These are phyloP conservation scores for Bucco capensis DNA, from an alignment of 2,113 vertebrate genomes.

Conservation along the genomic window DNA sequence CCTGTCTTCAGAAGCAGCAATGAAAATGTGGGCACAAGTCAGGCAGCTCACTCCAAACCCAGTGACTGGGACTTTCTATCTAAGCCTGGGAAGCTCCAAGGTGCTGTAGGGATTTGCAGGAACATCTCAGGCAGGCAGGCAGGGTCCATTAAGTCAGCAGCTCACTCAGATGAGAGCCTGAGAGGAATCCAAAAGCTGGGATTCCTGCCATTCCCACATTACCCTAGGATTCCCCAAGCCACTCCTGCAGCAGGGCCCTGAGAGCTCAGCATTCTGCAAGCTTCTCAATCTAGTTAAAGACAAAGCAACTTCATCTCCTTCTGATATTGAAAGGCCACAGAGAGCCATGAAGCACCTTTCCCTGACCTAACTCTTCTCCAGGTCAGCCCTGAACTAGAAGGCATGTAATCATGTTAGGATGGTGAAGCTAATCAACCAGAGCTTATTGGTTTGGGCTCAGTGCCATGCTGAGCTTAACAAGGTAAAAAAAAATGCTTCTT, in stretches of 20 bases:
- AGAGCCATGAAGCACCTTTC: not conserved
- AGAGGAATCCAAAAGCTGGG: not conserved
- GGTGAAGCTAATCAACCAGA: constrained; percentile 21
- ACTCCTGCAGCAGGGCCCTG: not conserved
- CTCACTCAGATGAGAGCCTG: not conserved
- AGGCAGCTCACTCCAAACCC: not conserved
- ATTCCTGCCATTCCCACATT: not conserved
- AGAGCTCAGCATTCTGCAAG: not conserved
- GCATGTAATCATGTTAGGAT: constrained; percentile 24
- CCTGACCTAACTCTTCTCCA: not conserved
- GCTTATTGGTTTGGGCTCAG: constrained; percentile 56
- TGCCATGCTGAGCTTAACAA: constrained; percentile 57
- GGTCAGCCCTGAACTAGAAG: constrained; percentile 48
- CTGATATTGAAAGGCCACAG: not conserved
- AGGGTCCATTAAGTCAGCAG: not conserved
- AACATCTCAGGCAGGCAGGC: not conserved
- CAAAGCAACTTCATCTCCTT: not conserved
- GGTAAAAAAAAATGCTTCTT: constrained; percentile 53
- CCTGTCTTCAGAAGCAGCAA: not conserved
- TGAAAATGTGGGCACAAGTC: not conserved
- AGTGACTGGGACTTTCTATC: not conserved
- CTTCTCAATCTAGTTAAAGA: not conserved
- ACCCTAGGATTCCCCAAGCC: not conserved
- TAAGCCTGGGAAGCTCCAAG: not conserved
- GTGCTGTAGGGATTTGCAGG: not conserved